A percentile compares a stretch with the other conserved stretches of the same genome.
Evolutionary conservation across 2,797 vertebrate genomes (phyloP).

Genomic region (Pantherophis alleghaniensis): DNA sequence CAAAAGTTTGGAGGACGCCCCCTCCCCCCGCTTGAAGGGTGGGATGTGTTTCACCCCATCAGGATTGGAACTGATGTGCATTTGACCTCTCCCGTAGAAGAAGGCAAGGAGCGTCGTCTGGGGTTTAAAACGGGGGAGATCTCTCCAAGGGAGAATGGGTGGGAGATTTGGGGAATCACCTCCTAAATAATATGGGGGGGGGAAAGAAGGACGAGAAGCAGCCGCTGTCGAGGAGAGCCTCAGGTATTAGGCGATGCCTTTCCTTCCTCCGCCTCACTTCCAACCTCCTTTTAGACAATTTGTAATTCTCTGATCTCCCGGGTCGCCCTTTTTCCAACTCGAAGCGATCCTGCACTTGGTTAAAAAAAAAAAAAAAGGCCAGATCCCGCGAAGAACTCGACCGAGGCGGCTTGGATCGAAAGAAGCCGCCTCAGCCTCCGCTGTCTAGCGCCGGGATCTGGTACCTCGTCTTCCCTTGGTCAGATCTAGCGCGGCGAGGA

Average conservation of each 20-base stretch:
- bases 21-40: slow-evolving; percentile 44
- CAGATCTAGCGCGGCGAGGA: slow-evolving; percentile 60
- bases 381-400: slow-evolving; percentile 58
- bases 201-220: slow-evolving; percentile 50
- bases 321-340: slow-evolving; percentile 61
- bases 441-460: slow-evolving; percentile 52
- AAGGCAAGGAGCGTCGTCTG: not conserved
- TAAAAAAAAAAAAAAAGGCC: slow-evolving; percentile 30
- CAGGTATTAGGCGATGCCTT: slow-evolving; percentile 58
- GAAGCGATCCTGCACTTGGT: slow-evolving; percentile 46
- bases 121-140: slow-evolving; percentile 8
- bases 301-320: slow-evolving; percentile 45
- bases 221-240: slow-evolving; percentile 63
- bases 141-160: slow-evolving; percentile 59
- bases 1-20: slow-evolving; percentile 70
- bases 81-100: not conserved
- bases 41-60: slow-evolving; percentile 11
- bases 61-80: not conserved
- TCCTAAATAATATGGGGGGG: slow-evolving; percentile 63
- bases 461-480: slow-evolving; percentile 50
- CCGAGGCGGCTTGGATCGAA: slow-evolving; percentile 61
- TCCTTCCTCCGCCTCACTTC: slow-evolving; percentile 46
- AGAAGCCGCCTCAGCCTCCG: slow-evolving; percentile 55
- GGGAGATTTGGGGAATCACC: slow-evolving; percentile 62
- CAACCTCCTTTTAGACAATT: slow-evolving; percentile 66